Conservation (phyloP, 92 coral and sea anemone species). For the Ricordea florida region DNA sequence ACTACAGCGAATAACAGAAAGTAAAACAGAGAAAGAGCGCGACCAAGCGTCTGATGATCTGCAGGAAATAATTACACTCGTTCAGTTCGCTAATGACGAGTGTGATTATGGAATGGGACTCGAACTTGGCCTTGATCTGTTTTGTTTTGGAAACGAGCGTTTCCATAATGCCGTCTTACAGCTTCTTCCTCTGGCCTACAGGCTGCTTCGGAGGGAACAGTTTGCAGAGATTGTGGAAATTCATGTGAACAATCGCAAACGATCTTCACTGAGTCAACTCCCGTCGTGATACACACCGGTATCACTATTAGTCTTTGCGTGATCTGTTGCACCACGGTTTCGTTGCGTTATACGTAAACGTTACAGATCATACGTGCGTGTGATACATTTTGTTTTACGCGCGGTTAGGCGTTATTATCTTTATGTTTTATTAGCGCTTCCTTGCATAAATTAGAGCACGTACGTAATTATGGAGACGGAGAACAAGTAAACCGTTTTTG, state of each 20-base stretch:
- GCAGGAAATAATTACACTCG: conserved; percentile 87
- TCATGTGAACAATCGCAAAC: conserved; percentile 62
- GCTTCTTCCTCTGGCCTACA: conserved; percentile 89
- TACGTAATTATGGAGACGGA: no score
- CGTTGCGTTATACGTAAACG: no score
- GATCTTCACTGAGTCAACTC: conserved; percentile 20
- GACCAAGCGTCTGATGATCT: conserved; percentile 88
- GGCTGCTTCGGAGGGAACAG: conserved; percentile 69
- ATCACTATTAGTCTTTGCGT: no score
- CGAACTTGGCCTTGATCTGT: conserved; percentile 90
- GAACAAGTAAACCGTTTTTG: no score
- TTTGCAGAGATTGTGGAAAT: conserved; percentile 78
- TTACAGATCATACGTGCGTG: no score
- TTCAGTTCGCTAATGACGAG: conserved; percentile 99
- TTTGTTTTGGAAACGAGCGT: conserved; percentile 90
- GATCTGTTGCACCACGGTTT: neutral
- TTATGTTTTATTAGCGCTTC: no score
- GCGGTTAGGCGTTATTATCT: no score
- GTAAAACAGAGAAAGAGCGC: conserved; percentile 63
- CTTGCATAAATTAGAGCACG: no score
- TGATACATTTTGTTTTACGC: no score
- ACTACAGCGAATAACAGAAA: conserved; percentile 68
- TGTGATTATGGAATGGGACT: conserved; percentile 99
- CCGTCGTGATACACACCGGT: conserved; percentile 18
- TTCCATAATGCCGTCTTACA: conserved; percentile 77